These are phyloP conservation scores for Synchiropus splendidus DNA, from an alignment of 2,113 vertebrate genomes.

Conservation along the genomic window DNA sequence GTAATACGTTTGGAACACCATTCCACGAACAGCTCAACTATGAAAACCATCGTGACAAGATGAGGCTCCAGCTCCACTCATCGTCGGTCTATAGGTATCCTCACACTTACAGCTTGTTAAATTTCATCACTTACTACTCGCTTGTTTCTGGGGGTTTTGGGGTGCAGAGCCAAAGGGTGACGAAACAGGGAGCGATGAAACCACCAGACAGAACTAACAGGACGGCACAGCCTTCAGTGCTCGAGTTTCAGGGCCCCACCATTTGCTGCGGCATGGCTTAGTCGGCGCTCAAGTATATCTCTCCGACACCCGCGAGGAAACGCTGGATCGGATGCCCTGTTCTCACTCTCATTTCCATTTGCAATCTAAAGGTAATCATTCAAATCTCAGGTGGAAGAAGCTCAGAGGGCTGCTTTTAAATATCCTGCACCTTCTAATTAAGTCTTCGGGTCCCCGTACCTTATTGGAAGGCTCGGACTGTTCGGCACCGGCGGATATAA, in stretches of 20 bases:
- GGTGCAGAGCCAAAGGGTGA: too few species aligned
- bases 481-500: conserved; percentile 50
- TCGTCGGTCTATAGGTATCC: too few species aligned
- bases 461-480: conserved; percentile 54
- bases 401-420: conserved; percentile 44
- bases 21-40: too few species aligned
- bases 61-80: too few species aligned
- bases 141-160: too few species aligned
- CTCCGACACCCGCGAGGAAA: conserved; percentile 45
- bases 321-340: conserved; percentile 20
- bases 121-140: too few species aligned
- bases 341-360: conserved; percentile 48
- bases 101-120: too few species aligned
- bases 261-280: conserved; percentile 5
- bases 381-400: conserved; percentile 53
- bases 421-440: conserved; percentile 61
- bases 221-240: too few species aligned
- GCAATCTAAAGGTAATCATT: conserved; percentile 52
- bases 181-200: too few species aligned
- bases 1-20: too few species aligned
- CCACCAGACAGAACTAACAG: too few species aligned
- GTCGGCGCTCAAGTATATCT: conserved; percentile 12
- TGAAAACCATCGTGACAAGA: too few species aligned
- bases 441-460: conserved; percentile 53
- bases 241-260: conserved; percentile 7